Conservation (phyloP, 2,888 invertebrate species). For the Drosophila aldrichi region DNA sequence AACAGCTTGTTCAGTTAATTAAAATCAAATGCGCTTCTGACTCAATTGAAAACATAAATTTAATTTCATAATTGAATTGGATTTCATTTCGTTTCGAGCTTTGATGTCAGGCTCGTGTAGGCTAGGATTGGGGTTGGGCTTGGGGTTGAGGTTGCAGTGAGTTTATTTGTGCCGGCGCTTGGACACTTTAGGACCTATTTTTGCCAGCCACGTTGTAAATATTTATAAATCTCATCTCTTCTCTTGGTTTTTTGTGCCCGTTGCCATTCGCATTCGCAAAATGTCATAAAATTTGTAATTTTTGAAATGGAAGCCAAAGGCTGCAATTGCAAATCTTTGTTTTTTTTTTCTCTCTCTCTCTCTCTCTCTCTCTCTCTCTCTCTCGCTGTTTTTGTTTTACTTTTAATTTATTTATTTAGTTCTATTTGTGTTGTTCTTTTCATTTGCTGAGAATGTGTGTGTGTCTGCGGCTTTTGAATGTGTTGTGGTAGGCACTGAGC, state of each 20-base stretch:
- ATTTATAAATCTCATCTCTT: conserved; percentile 24
- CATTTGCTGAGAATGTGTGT: neutral
- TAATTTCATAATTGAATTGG: conserved; percentile 11
- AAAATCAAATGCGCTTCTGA: neutral
- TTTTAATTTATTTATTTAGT: conserved; percentile 3
- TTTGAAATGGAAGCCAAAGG: conserved; percentile 52
- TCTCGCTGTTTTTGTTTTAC: neutral
- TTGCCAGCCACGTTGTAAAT: conserved; percentile 10
- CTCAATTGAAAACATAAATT: neutral
- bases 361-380: too few relatives aligned
- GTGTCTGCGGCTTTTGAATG: conserved; percentile 46
- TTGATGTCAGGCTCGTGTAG: conserved; percentile 16
- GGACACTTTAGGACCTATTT: conserved; percentile 1
- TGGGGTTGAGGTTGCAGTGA: neutral
- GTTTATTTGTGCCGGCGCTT: conserved; percentile 13
- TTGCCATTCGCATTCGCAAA: conserved; percentile 37
- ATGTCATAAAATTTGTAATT: conserved; percentile 59
- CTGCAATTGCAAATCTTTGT: conserved; percentile 7
- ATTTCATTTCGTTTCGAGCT: conserved; percentile 10
- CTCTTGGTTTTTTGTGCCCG: neutral
- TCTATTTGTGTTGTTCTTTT: conserved; percentile 17
- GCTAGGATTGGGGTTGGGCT: neutral
- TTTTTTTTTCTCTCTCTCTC: too few relatives aligned
- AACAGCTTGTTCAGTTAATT: neutral
- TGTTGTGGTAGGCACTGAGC: conserved; percentile 38